Base-by-base conservation (phyloP, 2,888 invertebrate genomes). In the Hypercompe scribonia region DNA sequence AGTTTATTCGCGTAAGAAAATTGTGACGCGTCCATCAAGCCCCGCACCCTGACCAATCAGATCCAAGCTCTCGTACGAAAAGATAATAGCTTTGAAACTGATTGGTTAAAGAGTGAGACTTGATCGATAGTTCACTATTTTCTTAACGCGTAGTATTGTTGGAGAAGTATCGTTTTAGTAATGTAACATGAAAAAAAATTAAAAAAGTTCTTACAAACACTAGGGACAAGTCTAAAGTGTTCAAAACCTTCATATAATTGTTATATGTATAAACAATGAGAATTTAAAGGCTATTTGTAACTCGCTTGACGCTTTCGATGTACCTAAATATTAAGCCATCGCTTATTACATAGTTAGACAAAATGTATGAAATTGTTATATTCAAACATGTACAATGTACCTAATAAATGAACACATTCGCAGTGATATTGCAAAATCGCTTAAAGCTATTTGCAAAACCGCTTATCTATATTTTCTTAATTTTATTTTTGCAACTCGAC, bases 241-340 rank as follows among this genome's bases (percentile, higher is more conserved):
- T 58, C 61, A 69, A 31, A 42, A 63, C 64, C 10, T 64, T 46
- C n/a, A 64, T 24, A 64, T 33, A 66, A 33, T 61, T n/a, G 42
- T 34, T 67, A 65, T 18, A 54, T 54, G 54, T 42, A 42, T 65
- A 28, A 65, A 28, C 39, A 66, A 61, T 66, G 36, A 61, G 13
- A 46, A 5, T 58, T 36, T 34, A 61, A 68, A 68, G 28, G 7
- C 58, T 75, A 70, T n/a, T 24, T 39, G n/a, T 15, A 75, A 76
- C 75, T 73, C 39, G 84, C 80, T 83, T 83, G 36, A 73, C 65
- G 86, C 84, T 84, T 84, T 80, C 54, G 36, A 78, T 82, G 84
- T 84, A 84, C 76, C 81, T 82, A 71, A 73, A 50, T 68, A 67
- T 75, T 61, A 81, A 39, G 67, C 72, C 71, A 72, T 74, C 75